These are phyloP conservation scores for Plutella xylostella DNA, from an alignment of 2,888 invertebrate species.

Conservation along the genomic window DNA sequence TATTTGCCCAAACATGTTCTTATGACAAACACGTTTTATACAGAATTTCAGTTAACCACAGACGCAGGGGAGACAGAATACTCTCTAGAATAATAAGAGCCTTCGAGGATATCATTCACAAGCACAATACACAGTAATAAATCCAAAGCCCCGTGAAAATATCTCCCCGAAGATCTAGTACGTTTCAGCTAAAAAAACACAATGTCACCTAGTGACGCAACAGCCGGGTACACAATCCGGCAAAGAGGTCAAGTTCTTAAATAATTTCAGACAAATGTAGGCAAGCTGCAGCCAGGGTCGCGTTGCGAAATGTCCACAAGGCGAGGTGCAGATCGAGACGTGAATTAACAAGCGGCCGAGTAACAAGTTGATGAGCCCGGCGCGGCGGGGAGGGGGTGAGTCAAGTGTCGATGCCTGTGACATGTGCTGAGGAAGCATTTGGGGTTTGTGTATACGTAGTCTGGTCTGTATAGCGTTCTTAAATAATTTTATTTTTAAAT, in stretches of 20 bases:
- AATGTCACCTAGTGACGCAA: constrained; percentile 7
- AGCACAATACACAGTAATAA: too few relatives aligned
- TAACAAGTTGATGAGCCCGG: constrained; percentile 39
- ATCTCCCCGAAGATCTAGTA: too few relatives aligned
- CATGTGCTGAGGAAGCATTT: too few relatives aligned
- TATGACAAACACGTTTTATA: constrained; percentile 27
- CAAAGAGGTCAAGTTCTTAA: constrained; percentile 58
- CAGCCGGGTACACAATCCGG: constrained; percentile 6
- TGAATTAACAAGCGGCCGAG: constrained; percentile 40
- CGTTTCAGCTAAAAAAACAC: constrained; percentile 2
- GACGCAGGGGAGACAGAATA: constrained; percentile 24
- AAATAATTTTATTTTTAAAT: too few relatives aligned
- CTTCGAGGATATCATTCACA: too few relatives aligned
- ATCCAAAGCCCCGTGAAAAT: too few relatives aligned
- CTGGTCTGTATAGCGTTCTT: too few relatives aligned
- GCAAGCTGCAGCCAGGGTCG: constrained; percentile 14
- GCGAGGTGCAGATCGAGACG: constrained; percentile 19
- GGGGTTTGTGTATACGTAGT: too few relatives aligned
- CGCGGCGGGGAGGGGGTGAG: constrained; percentile 32
- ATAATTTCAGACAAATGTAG: constrained; percentile 21
- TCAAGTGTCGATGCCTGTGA: too few relatives aligned
- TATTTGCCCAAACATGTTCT: constrained; percentile 25
- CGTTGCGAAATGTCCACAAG: constrained; percentile 30
- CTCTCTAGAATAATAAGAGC: too few relatives aligned
- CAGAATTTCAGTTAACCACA: constrained; percentile 27